A percentile compares a stretch with the other conserved stretches of the same genome.
These are phyloP conservation scores for Premnoplex brunnescens DNA, from an alignment of 2,797 vertebrate species.

Conservation along the genomic window DNA sequence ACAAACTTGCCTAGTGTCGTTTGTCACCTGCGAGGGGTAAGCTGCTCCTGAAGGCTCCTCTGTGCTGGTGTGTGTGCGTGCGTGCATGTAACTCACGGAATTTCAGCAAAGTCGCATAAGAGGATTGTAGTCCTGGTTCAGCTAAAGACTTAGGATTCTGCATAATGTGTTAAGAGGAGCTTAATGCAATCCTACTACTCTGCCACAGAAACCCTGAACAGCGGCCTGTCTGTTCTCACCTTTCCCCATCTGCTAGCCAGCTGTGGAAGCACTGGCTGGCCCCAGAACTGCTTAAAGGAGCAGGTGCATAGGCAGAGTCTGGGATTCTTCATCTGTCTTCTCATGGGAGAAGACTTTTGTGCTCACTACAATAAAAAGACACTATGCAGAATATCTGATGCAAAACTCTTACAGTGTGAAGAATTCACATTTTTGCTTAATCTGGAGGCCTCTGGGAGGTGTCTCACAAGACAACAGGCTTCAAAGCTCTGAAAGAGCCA, in stretches of 20 bases:
- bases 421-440: not conserved
- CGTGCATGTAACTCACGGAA: conserved; percentile 56
- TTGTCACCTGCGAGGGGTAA: conserved; percentile 50
- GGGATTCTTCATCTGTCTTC: not conserved
- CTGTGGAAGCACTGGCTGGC: conserved; percentile 11
- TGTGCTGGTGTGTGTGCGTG: conserved; percentile 52
- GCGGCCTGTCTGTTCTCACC: conserved; percentile 57
- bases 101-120: conserved; percentile 63
- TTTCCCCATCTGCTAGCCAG: conserved; percentile 56
- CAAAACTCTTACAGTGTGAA: not conserved
- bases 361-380: not conserved
- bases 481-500: not conserved
- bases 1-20: conserved; percentile 25
- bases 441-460: not conserved
- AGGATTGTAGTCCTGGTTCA: conserved; percentile 59
- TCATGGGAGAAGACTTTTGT: not conserved
- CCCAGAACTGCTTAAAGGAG: conserved; percentile 11
- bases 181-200: conserved; percentile 65
- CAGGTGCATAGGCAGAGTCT: conserved; percentile 9
- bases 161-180: conserved; percentile 64
- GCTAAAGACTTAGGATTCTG: conserved; percentile 64
- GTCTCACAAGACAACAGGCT: not conserved
- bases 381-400: not conserved
- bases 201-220: conserved; percentile 60
- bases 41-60: conserved; percentile 47